A percentile compares a stretch with the other conserved stretches of the same genome.
phyloP scores from a whole-genome alignment of 2,888 invertebrate genomes.

The Trichacis sp. region DNA sequence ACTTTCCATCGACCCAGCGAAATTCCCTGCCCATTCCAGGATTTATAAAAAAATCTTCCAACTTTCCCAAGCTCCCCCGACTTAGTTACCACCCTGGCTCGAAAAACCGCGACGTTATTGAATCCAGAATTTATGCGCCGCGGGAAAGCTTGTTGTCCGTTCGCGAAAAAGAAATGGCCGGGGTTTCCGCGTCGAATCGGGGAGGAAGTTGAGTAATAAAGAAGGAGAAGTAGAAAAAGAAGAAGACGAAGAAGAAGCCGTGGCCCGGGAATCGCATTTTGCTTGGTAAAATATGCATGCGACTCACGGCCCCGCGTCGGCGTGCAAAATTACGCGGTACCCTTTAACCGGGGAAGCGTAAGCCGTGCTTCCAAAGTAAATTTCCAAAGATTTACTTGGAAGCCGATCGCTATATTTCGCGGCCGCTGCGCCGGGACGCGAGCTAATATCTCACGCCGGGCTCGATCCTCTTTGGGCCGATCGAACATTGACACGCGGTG shows the following conservation, averaged over 20 bases:
- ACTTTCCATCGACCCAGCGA: too few relatives aligned
- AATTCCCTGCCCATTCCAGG: too few relatives aligned
- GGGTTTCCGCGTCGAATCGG: not conserved
- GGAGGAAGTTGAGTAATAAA: not conserved
- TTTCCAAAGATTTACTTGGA: not conserved
- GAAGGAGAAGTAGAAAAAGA: not conserved
- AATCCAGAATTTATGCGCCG: not conserved
- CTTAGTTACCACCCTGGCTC: too few relatives aligned
- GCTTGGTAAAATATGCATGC: not conserved
- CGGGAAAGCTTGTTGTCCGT: not conserved
- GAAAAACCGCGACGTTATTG: not conserved
- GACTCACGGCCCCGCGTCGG: not conserved
- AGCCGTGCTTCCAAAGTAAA: not conserved
- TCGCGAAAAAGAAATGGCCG: not conserved
- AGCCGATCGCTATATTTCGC: conserved; percentile 1
- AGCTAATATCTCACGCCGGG: too few relatives aligned
- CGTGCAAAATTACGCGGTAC: not conserved
- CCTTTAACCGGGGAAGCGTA: not conserved
- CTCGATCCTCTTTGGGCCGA: not conserved
- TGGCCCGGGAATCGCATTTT: not conserved
- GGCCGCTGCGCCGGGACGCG: too few relatives aligned
- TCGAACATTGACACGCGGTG: not conserved
- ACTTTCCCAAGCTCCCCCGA: too few relatives aligned
- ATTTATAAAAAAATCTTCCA: too few relatives aligned
- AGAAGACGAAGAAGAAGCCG: too few relatives aligned